Evolutionary conservation across 2,888 invertebrate genomes (phyloP), one percentile per base, ranked within the genome.

Genomic region (Nemurella pictetii): DNA sequence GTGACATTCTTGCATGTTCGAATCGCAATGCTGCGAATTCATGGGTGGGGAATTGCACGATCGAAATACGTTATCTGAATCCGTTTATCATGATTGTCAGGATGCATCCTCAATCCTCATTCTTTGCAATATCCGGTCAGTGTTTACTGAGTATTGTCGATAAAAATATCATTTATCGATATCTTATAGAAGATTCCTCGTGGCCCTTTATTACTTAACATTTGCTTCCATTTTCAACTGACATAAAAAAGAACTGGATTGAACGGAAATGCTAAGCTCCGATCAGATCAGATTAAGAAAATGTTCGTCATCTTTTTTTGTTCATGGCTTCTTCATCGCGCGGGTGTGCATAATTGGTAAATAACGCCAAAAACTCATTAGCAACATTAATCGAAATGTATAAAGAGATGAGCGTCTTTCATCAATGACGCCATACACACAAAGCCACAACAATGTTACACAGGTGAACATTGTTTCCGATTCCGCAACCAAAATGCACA

Each of bases 391-490:
- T 55, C 15, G 20, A 55, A 55, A 20, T 2, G 55, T 55, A n/a
- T n/a, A 55, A 55, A 55, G 15, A 55, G 20, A 55, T 2, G 9
- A 55, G n/a, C n/a, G 9, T 55, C 55, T 55, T 55, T 55, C 75
- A 75, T 75, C 75, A 27, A 27, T 75, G 75, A 75, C 26, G 25
- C 28, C 27, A 27, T n/a, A 32, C 32, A 32, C 3, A 32, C 32
- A 32, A 27, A 75, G 26, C 75, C 75, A 75, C 75, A 75, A 75
- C 75, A 75, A 75, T 27, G 75, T 55, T 15, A 55, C 26, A 27
- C 75, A 75, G 75, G 28, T 75, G 26, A 75, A 75, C 75, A 75
- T 9, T 75, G n/a, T 75, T 75, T 75, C 75, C 75, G 75, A 75
- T 75, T 26, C 75, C 15, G 75, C 26, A 75, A 75, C 15, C 5